Evolutionary conservation across 2,888 invertebrate genomes (phyloP), one percentile per base, ranked within the genome.

Genomic region (Cosmopolites sordidus): DNA sequence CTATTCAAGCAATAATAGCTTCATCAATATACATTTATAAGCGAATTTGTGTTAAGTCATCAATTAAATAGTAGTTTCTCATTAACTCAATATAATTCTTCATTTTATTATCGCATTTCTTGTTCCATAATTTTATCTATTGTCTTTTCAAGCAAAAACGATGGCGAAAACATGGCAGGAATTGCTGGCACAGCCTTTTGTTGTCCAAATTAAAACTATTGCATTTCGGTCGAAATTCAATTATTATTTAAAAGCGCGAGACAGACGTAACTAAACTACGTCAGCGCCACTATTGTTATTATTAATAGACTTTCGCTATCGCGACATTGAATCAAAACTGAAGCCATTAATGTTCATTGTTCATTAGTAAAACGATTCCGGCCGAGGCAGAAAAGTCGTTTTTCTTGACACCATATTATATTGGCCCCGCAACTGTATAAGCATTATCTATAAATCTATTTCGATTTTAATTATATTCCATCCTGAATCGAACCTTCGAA

Each of bases 281-380:
- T 41, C 48, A 48, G 29, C 42, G 16, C 15, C 17, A 30, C 38
- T 17, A 43, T 49, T 43, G 43, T 43, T 37, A 39, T 42, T 49
- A 56, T 49, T 56, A 56, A 56, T 56, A 52, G 48, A 56, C 43
- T 49, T 47, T 48, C 33, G 33, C 33, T 52, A 56, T 56, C 52
- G 16, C n/a, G n/a, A 33, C 18, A 40, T 16, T 39, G 33, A 33
- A 56, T 56, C 56, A 46, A 48, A 46, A 18, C 43, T 43, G 43
- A 53, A 53, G 15, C 56, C 46, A 56, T 56, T 56, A 56, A 38
- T 15, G 42, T n/a, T 40, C 29, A 56, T 56, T 56, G 56, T 56
- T 52, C 46, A 37, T 44, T 30, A 27, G 30, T 41, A 27, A 52
- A 48, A 39, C 41, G 29, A 48, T 49, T 38, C 22, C 49, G 41